Conservation (phyloP, 2,113 vertebrate genomes). For the Hippocampus barbouri region DNA sequence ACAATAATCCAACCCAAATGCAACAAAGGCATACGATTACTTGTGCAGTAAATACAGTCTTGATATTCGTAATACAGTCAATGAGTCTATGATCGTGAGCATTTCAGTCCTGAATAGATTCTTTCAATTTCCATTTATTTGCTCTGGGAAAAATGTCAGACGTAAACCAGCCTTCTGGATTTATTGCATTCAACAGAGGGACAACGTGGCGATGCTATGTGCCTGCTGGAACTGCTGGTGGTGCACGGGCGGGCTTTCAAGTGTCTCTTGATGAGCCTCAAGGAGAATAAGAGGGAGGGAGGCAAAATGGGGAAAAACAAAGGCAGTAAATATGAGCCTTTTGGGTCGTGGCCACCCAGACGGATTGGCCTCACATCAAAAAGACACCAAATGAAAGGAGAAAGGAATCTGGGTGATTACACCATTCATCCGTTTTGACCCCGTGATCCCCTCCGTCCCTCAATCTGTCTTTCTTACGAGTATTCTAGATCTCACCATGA, state of each 20-base stretch:
- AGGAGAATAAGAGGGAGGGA: constrained; percentile 16
- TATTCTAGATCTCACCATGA: constrained; percentile 23
- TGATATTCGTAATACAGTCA: no score
- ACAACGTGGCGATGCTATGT: not conserved
- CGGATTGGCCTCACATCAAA: constrained; percentile 55
- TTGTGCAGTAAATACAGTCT: no score
- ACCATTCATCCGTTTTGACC: constrained; percentile 25
- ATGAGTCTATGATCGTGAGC: no score
- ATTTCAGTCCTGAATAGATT: no score
- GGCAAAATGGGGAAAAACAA: constrained; percentile 19
- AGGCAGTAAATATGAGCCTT: constrained; percentile 48
- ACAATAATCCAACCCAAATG: no score
- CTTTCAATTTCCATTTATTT: no score
- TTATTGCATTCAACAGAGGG: constrained; percentile 2
- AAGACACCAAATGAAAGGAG: constrained; percentile 52
- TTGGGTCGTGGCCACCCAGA: constrained; percentile 54
- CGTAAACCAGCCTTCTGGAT: not conserved
- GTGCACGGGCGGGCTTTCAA: constrained; percentile 28
- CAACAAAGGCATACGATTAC: no score
- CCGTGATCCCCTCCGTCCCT: constrained; percentile 19
- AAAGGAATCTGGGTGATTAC: constrained; percentile 51
- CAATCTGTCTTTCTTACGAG: constrained; percentile 24
- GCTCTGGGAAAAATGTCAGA: not conserved
- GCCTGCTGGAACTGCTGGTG: constrained; percentile 14
- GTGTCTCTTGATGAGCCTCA: constrained; percentile 31